phyloP scores from a whole-genome alignment of 2,113 vertebrate genomes.

The Sphyrna mokarran region DNA sequence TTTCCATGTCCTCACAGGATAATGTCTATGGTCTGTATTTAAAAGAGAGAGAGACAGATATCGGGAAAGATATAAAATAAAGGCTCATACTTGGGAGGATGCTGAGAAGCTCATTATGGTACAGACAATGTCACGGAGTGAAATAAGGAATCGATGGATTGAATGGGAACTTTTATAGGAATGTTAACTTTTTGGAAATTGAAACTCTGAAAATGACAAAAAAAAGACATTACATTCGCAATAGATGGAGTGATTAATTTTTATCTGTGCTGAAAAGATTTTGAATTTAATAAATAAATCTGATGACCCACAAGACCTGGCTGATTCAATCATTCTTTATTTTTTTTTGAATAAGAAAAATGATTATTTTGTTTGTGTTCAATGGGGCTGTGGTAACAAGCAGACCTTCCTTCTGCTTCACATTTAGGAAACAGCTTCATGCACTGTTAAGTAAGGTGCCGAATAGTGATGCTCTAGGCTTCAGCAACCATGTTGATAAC shows the following conservation, averaged over 20 bases:
- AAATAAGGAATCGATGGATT: slow-evolving; percentile 28
- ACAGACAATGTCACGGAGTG: slow-evolving; percentile 29
- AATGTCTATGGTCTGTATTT: slow-evolving; percentile 26
- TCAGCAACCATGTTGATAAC: background rate
- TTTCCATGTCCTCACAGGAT: slow-evolving; percentile 51
- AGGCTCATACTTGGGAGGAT: slow-evolving; percentile 27
- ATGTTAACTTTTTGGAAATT: slow-evolving; percentile 35
- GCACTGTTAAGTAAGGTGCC: background rate
- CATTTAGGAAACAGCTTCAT: background rate
- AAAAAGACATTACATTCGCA: slow-evolving; percentile 34
- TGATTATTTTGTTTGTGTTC: background rate
- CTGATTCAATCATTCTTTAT: background rate
- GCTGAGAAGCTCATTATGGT: background rate
- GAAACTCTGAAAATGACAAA: slow-evolving; percentile 33
- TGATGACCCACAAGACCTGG: slow-evolving; percentile 25
- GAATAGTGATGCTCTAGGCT: background rate
- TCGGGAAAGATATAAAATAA: background rate
- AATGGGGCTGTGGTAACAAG: background rate
- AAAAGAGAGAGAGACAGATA: background rate
- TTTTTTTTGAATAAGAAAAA: background rate
- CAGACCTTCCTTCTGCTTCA: background rate
- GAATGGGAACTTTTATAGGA: slow-evolving; percentile 34
- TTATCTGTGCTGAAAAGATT: slow-evolving; percentile 38
- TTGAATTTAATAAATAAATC: slow-evolving; percentile 38
- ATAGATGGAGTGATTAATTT: slow-evolving; percentile 37